Base-by-base conservation (phyloP, 2,888 invertebrate genomes). In the Hemaris fuciformis region DNA sequence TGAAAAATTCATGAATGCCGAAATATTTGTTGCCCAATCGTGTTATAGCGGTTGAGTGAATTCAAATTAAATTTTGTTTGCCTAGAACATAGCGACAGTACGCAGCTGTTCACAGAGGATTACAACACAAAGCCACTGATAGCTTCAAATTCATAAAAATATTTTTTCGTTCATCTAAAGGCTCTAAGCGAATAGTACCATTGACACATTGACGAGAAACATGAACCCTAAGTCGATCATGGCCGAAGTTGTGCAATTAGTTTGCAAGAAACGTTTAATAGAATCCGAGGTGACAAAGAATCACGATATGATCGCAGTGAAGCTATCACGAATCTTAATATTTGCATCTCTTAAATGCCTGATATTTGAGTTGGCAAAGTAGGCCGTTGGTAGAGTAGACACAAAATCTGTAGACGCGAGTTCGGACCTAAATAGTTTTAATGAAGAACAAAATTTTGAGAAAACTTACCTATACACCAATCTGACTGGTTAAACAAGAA, bases 151-250 rank as follows among this genome's bases (percentile, higher is more conserved):
- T 34, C 2, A 10, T 20, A 10, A 20, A 2, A 5, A 53, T 13
- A 31, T 53, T 53, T 48, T 45, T 53, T 53, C 18, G 10, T 53
- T 27, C 18, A 18, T 5, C 31, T 48, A 2, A 27, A 48, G n/a
- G 27, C 25, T 27, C 15, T 18, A 31, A 31, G 31, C 5, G 31
- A 8, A 31, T 53, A 66, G 69, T 69, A 69, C 66, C 65, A 62
- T 45, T 61, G 60, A 61, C 61, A 59, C 65, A 63, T 41, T 53
- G 18, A 59, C 57, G 62, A 57, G 48, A 42, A 67, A 70, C 53
- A 10, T 53, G 53, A 27, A 53, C 53, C 53, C 18, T 71, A 71
- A 70, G 68, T 71, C 68, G 68, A 69, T 71, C 66, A 68, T 67
- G 63, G 66, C 62, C 60, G 65, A 62, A 65, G 63, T 66, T 58